A percentile compares a stretch with the other conserved stretches of the same genome.
phyloP scores from a whole-genome alignment of 1,140 invertebrate genomes.

The Penaeus indicus region DNA sequence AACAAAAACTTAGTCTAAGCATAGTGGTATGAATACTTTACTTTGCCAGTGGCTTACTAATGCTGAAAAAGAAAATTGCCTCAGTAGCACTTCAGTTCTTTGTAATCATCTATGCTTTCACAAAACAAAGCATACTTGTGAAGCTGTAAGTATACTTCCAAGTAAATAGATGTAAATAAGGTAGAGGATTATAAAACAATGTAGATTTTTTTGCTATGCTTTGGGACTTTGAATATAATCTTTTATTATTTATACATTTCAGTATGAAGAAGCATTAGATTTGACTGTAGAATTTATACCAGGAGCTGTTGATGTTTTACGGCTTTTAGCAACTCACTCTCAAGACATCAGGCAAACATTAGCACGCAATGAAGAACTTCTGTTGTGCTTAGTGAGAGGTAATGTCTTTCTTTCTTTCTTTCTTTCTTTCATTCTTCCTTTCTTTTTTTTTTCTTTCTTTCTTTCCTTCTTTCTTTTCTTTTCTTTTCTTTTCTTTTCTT shows the following conservation, averaged over 20 bases:
- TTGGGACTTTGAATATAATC: not conserved
- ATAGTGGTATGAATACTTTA: no score
- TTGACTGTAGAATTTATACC: constrained; percentile 39
- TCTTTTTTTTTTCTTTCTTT: not conserved
- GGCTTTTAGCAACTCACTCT: constrained; percentile 41
- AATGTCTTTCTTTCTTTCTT: not conserved
- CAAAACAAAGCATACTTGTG: no score
- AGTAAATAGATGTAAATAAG: no score
- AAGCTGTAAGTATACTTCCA: no score
- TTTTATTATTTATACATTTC: not conserved
- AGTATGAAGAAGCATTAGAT: constrained; percentile 25
- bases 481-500: constrained; percentile 24
- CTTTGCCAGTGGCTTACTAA: no score
- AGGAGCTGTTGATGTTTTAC: constrained; percentile 20
- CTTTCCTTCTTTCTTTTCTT: not conserved
- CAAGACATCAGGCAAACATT: not conserved
- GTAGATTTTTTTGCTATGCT: not conserved
- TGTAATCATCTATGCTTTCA: no score
- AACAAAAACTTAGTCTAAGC: no score
- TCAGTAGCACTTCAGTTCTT: no score
- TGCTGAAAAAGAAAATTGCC: no score
- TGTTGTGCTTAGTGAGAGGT: constrained; percentile 43
- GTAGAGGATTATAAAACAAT: not conserved
- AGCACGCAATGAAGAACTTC: constrained; percentile 13
- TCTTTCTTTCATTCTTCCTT: not conserved